A percentile compares a stretch with the other conserved stretches of the same genome.
Evolutionary conservation across 2,113 vertebrate genomes (phyloP).

Genomic region (Halcyon malimbica): DNA sequence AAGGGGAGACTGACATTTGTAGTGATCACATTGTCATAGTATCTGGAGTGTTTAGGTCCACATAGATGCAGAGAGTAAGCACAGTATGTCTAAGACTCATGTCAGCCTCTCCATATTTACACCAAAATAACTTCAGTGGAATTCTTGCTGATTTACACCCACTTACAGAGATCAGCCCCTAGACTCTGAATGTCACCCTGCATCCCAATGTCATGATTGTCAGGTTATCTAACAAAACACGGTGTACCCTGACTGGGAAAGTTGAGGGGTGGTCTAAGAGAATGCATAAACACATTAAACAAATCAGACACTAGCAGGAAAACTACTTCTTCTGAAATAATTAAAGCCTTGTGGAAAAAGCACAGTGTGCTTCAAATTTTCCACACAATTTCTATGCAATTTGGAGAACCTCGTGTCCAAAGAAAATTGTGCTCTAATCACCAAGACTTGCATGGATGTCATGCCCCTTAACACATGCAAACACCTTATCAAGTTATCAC

Average conservation of each 20-base stretch:
- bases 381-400: neutral
- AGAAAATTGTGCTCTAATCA: constrained; percentile 20
- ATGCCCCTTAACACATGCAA: constrained; percentile 35
- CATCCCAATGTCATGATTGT: neutral
- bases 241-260: neutral
- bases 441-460: constrained; percentile 3
- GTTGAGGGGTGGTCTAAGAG: neutral
- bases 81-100: neutral
- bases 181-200: neutral
- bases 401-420: neutral
- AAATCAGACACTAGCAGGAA: neutral
- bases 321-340: neutral
- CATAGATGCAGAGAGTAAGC: neutral
- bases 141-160: neutral
- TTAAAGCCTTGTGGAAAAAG: neutral
- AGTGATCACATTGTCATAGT: neutral
- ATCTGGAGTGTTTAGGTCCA: neutral
- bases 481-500: constrained; percentile 55
- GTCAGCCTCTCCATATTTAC: neutral
- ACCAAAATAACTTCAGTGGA: neutral
- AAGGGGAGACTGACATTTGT: neutral
- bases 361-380: neutral
- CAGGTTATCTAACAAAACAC: neutral
- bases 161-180: neutral
- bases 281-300: neutral